These are phyloP conservation scores for Ethmia dodecea DNA, from an alignment of 2,888 invertebrate genomes.

Conservation along the genomic window DNA sequence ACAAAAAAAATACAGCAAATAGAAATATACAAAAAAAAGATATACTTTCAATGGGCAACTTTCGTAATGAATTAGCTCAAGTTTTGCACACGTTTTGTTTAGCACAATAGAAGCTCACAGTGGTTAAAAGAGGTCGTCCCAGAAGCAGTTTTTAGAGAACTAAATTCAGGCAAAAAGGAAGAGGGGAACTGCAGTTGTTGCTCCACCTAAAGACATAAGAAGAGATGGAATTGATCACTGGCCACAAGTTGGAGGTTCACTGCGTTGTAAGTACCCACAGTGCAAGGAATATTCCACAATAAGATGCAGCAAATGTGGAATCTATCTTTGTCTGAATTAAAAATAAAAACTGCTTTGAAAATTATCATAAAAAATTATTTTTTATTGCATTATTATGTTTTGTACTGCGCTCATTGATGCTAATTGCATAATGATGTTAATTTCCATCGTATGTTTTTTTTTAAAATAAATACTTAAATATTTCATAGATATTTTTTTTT, in stretches of 20 bases:
- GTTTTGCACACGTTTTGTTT: constrained; percentile 1
- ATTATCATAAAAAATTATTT: constrained; percentile 1
- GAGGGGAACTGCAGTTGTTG: constrained; percentile 4
- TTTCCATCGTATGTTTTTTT: neutral
- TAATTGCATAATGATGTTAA: neutral
- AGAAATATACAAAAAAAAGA: neutral
- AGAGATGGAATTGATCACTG: constrained; percentile 11
- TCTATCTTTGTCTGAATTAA: neutral
- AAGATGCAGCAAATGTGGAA: neutral
- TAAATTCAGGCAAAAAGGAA: constrained; percentile 11
- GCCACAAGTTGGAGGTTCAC: constrained; percentile 11
- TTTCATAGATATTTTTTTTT: too few relatives aligned
- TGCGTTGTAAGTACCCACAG: constrained; percentile 12
- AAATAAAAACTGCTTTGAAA: constrained; percentile 4
- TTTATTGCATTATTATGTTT: too few relatives aligned
- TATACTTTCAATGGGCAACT: neutral
- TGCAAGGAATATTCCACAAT: constrained; percentile 3
- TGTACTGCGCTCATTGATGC: too few relatives aligned
- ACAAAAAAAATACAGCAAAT: neutral
- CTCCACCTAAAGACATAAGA: constrained; percentile 13
- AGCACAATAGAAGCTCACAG: constrained; percentile 1
- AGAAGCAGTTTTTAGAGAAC: constrained; percentile 5
- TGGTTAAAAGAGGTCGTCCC: constrained; percentile 8
- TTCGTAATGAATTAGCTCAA: constrained; percentile 1
- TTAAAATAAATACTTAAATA: too few relatives aligned